Conservation (phyloP, 2,888 invertebrate genomes). For the Drosophila longiperda region DNA sequence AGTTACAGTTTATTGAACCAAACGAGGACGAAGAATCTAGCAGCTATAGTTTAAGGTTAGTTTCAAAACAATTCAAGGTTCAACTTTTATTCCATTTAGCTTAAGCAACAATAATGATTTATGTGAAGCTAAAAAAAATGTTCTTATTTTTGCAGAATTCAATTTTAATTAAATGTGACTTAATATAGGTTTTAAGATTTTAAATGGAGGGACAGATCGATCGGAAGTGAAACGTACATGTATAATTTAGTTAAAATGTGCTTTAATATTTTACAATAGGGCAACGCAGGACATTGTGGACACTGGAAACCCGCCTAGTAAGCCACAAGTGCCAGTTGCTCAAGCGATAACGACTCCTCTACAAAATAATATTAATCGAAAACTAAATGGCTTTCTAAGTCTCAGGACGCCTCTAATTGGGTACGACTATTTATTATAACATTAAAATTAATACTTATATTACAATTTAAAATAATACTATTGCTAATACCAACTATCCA, state of each 20-base stretch:
- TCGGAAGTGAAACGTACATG: neutral
- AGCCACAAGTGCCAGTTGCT: conserved; percentile 65
- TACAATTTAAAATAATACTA: neutral
- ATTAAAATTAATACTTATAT: neutral
- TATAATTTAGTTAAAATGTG: neutral
- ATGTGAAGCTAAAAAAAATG: neutral
- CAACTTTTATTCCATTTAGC: neutral
- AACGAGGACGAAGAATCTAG: conserved; percentile 84
- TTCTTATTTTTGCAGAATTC: neutral
- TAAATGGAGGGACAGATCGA: neutral
- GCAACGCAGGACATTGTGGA: conserved; percentile 83
- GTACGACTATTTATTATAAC: conserved; percentile 65
- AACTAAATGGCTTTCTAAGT: conserved; percentile 84
- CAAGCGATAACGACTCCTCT: conserved; percentile 74
- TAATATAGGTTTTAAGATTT: neutral
- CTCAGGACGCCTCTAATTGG: conserved; percentile 84
- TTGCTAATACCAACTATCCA: neutral
- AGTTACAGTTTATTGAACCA: conserved; percentile 84
- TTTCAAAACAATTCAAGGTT: neutral
- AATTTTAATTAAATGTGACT: neutral
- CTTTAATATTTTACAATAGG: conserved; percentile 27
- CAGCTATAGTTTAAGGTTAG: conserved; percentile 84
- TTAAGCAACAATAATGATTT: neutral
- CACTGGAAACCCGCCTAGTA: conserved; percentile 69
- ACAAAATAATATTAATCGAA: conserved; percentile 84